These are phyloP conservation scores for Panagrolaimus sp. DNA, from an alignment of 1,140 invertebrate genomes.

Conservation along the genomic window DNA sequence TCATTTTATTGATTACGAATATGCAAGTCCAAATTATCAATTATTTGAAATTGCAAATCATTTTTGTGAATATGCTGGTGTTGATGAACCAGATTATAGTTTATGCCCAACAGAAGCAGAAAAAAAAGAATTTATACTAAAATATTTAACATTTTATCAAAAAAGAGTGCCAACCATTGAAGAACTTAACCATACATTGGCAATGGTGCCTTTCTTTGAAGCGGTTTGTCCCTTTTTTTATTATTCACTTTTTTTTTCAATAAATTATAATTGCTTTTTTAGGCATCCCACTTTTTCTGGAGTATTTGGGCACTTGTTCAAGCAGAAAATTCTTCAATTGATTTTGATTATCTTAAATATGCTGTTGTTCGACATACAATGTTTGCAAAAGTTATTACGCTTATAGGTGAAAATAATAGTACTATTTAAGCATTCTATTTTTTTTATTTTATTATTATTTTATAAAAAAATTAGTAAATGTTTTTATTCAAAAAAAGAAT, in stretches of 20 bases:
- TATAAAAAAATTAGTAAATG: no score
- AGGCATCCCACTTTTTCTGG: constrained; percentile 80
- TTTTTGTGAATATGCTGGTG: constrained; percentile 83
- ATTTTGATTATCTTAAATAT: constrained; percentile 87
- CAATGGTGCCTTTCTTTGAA: constrained; percentile 37
- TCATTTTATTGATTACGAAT: constrained; percentile 95
- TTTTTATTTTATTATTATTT: not conserved
- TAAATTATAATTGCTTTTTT: not conserved
- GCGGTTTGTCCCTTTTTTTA: constrained; percentile 29
- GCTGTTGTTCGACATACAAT: constrained; percentile 43
- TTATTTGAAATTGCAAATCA: constrained; percentile 95
- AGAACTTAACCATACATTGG: constrained; percentile 31
- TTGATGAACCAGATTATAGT: constrained; percentile 59
- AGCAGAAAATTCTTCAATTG: constrained; percentile 77
- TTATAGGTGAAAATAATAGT: not conserved
- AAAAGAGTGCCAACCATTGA: not conserved
- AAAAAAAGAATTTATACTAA: constrained; percentile 36
- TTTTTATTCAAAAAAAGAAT: no score
- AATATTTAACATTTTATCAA: constrained; percentile 33
- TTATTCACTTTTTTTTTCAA: not conserved
- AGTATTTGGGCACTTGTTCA: constrained; percentile 85
- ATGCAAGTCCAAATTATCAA: constrained; percentile 85
- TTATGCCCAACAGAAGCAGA: constrained; percentile 36
- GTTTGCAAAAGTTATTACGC: constrained; percentile 11
- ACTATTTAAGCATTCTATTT: not conserved